Evolutionary conservation across 2,888 invertebrate species (phyloP).

Genomic region (Shargacucullia verbasci): DNA sequence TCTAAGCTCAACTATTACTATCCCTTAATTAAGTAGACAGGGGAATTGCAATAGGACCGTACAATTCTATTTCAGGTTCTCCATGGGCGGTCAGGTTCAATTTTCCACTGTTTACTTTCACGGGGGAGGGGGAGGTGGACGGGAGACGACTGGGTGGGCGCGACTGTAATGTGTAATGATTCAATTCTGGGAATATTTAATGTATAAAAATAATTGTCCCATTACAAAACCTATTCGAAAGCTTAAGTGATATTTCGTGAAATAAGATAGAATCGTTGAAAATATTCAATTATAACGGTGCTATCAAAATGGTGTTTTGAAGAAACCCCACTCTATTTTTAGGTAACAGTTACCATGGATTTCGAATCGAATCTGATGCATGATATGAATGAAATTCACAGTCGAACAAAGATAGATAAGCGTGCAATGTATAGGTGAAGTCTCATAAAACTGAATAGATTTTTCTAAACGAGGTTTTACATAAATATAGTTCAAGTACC

Average conservation of each 20-base stretch:
- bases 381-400: too few species aligned
- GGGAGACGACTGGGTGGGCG: conserved; percentile 21
- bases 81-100: conserved; percentile 49
- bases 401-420: too few species aligned
- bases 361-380: too few species aligned
- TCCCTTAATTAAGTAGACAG: conserved; percentile 25
- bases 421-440: too few species aligned
- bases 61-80: conserved; percentile 52
- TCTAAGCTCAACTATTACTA: conserved; percentile 8
- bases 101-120: conserved; percentile 58
- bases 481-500: too few species aligned
- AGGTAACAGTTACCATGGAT: too few species aligned
- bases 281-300: background rate
- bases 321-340: too few species aligned
- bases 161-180: conserved; percentile 37
- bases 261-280: background rate
- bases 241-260: background rate
- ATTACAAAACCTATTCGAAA: conserved; percentile 13
- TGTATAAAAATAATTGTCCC: conserved; percentile 19
- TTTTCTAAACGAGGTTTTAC: too few species aligned
- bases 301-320: too few species aligned
- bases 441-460: too few species aligned
- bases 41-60: conserved; percentile 32
- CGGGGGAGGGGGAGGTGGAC: conserved; percentile 14
- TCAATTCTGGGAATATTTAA: conserved; percentile 46